Evolutionary conservation across 1,140 invertebrate genomes (phyloP), one percentile per base, ranked within the genome.

Genomic region (Trypoxylus dichotomus): DNA sequence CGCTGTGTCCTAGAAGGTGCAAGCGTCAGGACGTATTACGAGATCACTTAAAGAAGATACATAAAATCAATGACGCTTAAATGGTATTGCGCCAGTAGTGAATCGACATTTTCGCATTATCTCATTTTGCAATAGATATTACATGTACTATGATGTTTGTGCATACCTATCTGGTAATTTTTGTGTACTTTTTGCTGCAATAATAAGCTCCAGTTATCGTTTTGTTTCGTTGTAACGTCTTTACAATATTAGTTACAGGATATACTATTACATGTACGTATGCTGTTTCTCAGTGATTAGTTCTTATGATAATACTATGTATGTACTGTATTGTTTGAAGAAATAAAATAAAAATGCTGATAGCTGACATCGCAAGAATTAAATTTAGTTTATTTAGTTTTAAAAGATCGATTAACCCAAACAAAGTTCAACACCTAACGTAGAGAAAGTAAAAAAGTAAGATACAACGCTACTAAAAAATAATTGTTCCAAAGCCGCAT

Each of bases 1-100:
- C 80, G 54, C 76, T 84, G 1, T 84, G 83, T 80, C 83, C 83
- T 0, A 85, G 83, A 60, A 80, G 81, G 37, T 84, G 85, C 77
- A 84, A 86, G 75, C 84, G 80, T 27, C 86, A 82, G 77, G 82
- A 84, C 60, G 79, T 82, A 24, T 74, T 84, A 42, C 79, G 82
- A 72, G 80, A 81, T 58, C 83, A 84, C 76, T 60, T 84, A 43
- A 79, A 80, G 73, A 83, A 84, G 43, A 84, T 84, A 41, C 83
- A 84, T 75, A 80, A 81, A 75, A 83, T 83, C 42, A 71, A 78
- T 58, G 74, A 75, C 74, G 29, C 72, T 11, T 74, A 41, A 74
- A 15, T 68, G 15, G 24, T 68, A 13, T 21, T 11, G 11, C 21
- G 24, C 47, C 19, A 15, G 47, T 63, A 27, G 60, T 24, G 24